A percentile compares a stretch with the other conserved stretches of the same genome.
phyloP scores from a whole-genome alignment of 2,797 vertebrate species.

The Girardinus metallicus region DNA sequence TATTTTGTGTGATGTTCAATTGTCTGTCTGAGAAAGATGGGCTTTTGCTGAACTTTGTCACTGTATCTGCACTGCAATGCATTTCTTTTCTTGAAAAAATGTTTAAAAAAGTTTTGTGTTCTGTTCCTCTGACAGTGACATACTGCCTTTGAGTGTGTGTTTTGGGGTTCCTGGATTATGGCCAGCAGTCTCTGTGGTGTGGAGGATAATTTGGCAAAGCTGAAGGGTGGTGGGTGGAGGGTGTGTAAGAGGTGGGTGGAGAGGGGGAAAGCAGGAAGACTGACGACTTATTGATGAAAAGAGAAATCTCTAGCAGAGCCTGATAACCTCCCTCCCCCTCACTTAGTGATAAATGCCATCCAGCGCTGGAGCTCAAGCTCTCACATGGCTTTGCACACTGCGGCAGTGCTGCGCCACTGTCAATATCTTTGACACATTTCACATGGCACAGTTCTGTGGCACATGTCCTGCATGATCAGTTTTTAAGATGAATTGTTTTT shows the following conservation, averaged over 20 bases:
- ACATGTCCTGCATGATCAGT: background rate
- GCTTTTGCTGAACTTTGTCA: conserved; percentile 8
- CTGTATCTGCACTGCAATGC: conserved; percentile 10
- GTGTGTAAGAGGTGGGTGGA: conserved; percentile 47
- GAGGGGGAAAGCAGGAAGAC: conserved; percentile 49
- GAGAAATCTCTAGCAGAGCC: conserved; percentile 58
- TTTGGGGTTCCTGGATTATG: conserved; percentile 25
- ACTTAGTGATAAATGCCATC: conserved; percentile 57
- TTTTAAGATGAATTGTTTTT: background rate
- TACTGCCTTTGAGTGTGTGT: conserved; percentile 19
- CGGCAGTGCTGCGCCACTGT: conserved; percentile 15
- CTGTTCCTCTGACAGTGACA: conserved; percentile 32
- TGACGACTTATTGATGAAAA: conserved; percentile 74
- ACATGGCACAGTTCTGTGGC: conserved; percentile 3
- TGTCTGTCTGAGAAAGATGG: conserved; percentile 7
- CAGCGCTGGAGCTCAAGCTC: conserved; percentile 25
- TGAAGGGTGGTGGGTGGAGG: conserved; percentile 20
- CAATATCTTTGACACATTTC: conserved; percentile 33
- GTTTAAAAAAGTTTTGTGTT: conserved; percentile 18
- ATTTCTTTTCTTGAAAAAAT: conserved; percentile 21
- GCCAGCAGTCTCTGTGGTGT: conserved; percentile 28
- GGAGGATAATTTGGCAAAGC: conserved; percentile 44
- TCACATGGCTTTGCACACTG: conserved; percentile 10
- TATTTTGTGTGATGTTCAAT: conserved; percentile 7
- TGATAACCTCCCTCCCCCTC: conserved; percentile 64